These are phyloP conservation scores for Thalassophryne amazonica DNA, from an alignment of 2,797 vertebrate species.

Conservation along the genomic window DNA sequence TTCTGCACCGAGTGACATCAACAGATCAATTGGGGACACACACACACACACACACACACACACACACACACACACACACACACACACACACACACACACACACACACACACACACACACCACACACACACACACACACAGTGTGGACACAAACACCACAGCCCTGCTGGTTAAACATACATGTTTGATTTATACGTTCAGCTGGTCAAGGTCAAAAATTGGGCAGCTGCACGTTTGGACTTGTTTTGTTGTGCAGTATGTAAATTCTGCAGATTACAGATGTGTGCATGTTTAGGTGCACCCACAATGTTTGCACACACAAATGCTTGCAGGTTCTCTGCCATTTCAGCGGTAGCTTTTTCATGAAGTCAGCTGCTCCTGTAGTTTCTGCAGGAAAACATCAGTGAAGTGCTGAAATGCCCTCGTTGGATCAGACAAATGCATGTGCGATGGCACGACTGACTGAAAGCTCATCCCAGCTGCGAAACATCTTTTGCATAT, in stretches of 20 bases:
- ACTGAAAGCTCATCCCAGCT: neutral
- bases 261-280: neutral
- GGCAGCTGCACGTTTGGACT: neutral
- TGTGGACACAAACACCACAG: neutral
- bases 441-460: too few relatives aligned
- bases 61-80: slow-evolving; percentile 8
- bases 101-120: neutral
- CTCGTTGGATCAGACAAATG: slow-evolving; percentile 10
- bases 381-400: slow-evolving; percentile 33
- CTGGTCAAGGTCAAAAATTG: slow-evolving; percentile 47
- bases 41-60: slow-evolving; percentile 19
- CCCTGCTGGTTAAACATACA: slow-evolving; percentile 5
- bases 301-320: too few relatives aligned
- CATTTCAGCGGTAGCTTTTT: slow-evolving; percentile 39
- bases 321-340: slow-evolving; percentile 21
- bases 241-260: slow-evolving; percentile 9
- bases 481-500: slow-evolving; percentile 18
- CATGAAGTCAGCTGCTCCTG: slow-evolving; percentile 27
- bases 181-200: slow-evolving; percentile 1
- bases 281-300: neutral
- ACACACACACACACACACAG: slow-evolving; percentile 25
- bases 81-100: slow-evolving; percentile 4
- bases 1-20: slow-evolving; percentile 36
- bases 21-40: slow-evolving; percentile 65
- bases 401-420: slow-evolving; percentile 19